Percentiles rank a stretch among this genome's conserved stretches.
phyloP scores from a whole-genome alignment of 2,113 vertebrate genomes.

The Alectura lathami region DNA sequence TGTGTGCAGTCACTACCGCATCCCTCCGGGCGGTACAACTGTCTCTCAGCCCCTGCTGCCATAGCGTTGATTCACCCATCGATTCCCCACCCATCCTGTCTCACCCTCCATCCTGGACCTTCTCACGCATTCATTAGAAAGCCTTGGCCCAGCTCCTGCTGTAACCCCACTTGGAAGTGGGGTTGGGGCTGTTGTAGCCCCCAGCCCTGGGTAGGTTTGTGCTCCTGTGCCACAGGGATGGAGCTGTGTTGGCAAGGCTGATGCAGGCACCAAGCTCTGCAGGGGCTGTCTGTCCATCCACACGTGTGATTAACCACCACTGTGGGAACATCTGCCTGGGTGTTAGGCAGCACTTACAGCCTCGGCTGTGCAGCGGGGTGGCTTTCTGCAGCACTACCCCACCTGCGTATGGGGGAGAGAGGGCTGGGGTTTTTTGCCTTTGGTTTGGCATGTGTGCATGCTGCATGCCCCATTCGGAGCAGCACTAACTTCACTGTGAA shows the following conservation, averaged over 20 bases:
- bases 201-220: rapidly evolving
- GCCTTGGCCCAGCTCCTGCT: neutral
- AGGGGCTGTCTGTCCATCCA: neutral
- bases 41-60: neutral
- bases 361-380: neutral
- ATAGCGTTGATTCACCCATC: neutral
- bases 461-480: neutral
- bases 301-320: rapidly evolving
- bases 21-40: neutral
- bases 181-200: neutral
- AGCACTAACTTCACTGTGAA: neutral
- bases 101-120: neutral
- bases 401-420: neutral
- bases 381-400: neutral
- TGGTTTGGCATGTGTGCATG: neutral
- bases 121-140: neutral
- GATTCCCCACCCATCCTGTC: conserved; percentile 44
- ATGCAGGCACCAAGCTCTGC: neutral
- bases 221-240: neutral
- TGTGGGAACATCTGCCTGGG: neutral
- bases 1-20: neutral
- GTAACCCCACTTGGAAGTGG: neutral
- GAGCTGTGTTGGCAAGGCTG: neutral
- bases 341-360: neutral
- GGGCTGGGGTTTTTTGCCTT: neutral